Evolutionary conservation across 2,797 vertebrate genomes (phyloP), one percentile per base, ranked within the genome.

Genomic region (Hephaestus fuliginosus): DNA sequence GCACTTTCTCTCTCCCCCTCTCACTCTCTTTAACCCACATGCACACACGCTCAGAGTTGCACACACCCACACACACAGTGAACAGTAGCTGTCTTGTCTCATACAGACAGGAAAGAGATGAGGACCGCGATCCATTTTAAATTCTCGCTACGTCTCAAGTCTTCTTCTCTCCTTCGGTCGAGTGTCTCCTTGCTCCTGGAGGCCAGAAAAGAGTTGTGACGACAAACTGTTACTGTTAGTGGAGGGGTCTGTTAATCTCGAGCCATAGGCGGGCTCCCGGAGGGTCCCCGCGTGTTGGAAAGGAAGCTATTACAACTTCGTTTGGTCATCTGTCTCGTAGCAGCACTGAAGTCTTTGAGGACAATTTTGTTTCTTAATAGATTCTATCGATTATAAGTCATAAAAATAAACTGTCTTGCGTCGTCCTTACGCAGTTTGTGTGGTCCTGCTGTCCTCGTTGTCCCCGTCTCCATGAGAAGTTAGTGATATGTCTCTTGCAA

Each of bases 31-130:
- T 86, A 84, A 85, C 85, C 44, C 86, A 67, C 80, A 63, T n/a
- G 14, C 74, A 10, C 79, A n/a, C 58, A 33, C 76, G 8, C 81
- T 25, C 82, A 66, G 70, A 72, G 25, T 53, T 28, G 30, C 64
- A 36, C 82, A 65, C 71, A 64, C 71, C 70, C 78, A 70, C 81
- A 66, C 69, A 65, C 63, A 70, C 74, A 51, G 71, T 70, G 88
- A 93, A 95, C 93, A 95, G 88, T 92, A 76, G 89, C 89, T 83
- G 92, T 92, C 92, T 93, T 95, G 93, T 95, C 92, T 92, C 73
- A 51, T 17, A 62, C 83, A 85, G 88, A 92, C 91, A 91, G 90
- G 88, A 92, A 92, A 93, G 89, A 89, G 90, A 90, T 86, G 90
- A 89, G 85, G 78, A 84, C 84, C 76, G 84, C 68, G 60, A 91